phyloP scores from a whole-genome alignment of 2,797 vertebrate genomes.

The Phylloscopus collybita region DNA sequence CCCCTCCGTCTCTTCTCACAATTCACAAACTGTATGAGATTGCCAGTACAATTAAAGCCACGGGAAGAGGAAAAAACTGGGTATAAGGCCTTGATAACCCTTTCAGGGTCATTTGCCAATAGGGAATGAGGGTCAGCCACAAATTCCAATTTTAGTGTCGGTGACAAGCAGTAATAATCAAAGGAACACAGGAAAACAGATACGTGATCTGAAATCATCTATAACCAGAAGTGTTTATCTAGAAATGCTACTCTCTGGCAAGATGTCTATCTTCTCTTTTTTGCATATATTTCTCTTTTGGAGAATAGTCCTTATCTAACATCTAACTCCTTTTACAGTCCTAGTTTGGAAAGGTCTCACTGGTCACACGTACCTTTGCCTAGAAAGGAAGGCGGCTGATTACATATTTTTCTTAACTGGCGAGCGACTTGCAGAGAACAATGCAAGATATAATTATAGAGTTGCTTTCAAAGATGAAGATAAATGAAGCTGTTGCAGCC shows the following conservation, averaged over 20 bases:
- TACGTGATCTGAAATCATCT: slow-evolving; percentile 79
- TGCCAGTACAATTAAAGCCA: slow-evolving; percentile 89
- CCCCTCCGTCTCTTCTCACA: slow-evolving; percentile 87
- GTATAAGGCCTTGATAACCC: slow-evolving; percentile 91
- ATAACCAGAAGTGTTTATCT: slow-evolving; percentile 77
- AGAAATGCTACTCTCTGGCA: slow-evolving; percentile 69
- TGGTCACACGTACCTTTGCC: slow-evolving; percentile 77
- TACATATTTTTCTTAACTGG: slow-evolving; percentile 68
- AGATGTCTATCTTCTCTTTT: slow-evolving; percentile 74
- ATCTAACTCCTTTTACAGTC: slow-evolving; percentile 68
- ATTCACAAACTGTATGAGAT: slow-evolving; percentile 87
- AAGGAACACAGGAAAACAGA: slow-evolving; percentile 82
- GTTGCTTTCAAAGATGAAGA: slow-evolving; percentile 67
- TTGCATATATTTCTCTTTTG: slow-evolving; percentile 63
- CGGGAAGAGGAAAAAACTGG: slow-evolving; percentile 85
- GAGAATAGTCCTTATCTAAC: slow-evolving; percentile 77
- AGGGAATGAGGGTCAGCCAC: slow-evolving; percentile 73
- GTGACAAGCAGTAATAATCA: slow-evolving; percentile 74
- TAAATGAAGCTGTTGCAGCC: slow-evolving; percentile 51
- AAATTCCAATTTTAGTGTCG: slow-evolving; percentile 81
- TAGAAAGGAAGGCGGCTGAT: slow-evolving; percentile 77
- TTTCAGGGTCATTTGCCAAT: slow-evolving; percentile 80
- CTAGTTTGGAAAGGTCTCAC: slow-evolving; percentile 77
- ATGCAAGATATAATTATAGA: slow-evolving; percentile 76
- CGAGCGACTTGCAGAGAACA: slow-evolving; percentile 69